A percentile compares a stretch with the other conserved stretches of the same genome.
phyloP scores from a whole-genome alignment of 2,113 vertebrate genomes.

The Actenoides lindsayi region DNA sequence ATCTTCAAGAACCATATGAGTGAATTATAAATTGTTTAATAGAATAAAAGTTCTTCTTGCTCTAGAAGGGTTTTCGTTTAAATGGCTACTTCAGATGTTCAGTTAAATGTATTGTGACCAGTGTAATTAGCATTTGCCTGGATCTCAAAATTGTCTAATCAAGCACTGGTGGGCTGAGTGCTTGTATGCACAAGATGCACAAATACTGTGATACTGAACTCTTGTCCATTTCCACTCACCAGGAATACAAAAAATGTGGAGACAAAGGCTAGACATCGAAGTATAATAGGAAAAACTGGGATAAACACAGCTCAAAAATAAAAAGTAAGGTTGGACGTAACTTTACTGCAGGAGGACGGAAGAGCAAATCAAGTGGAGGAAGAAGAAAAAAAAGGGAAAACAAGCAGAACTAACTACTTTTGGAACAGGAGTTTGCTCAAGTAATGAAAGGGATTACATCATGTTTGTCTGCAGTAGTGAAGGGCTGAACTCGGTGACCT shows the following conservation, averaged over 20 bases:
- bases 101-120: constrained; percentile 45
- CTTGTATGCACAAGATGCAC: neutral
- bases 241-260: neutral
- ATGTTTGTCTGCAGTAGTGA: constrained; percentile 33
- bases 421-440: constrained; percentile 23
- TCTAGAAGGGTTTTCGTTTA: constrained; percentile 18
- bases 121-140: neutral
- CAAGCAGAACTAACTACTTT: constrained; percentile 20
- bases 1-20: neutral
- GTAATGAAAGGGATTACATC: constrained; percentile 34
- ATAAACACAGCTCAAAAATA: neutral
- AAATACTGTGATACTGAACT: neutral
- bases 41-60: constrained; percentile 34
- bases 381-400: neutral
- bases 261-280: neutral
- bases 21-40: constrained; percentile 38
- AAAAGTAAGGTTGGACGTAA: neutral
- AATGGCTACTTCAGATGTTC: constrained; percentile 49
- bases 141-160: constrained; percentile 29
- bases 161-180: neutral
- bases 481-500: constrained; percentile 21
- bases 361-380: neutral
- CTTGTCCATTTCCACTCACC: neutral
- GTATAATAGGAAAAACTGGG: neutral
- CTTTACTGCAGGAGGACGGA: neutral